phyloP scores from a whole-genome alignment of 1,140 invertebrate species.

The Babylonia areolata region DNA sequence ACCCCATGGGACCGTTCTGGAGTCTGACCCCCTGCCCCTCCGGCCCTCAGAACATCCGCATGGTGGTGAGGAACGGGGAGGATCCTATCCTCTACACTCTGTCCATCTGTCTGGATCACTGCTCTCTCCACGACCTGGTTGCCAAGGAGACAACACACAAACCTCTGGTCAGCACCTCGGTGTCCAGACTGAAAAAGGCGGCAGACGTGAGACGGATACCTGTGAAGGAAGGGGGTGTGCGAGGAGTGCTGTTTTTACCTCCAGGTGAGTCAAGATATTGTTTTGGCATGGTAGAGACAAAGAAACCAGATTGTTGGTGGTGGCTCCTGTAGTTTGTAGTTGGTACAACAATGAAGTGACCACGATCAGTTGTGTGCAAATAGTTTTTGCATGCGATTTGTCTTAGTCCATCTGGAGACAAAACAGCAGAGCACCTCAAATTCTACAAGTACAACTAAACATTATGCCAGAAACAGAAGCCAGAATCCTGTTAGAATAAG shows the following conservation, averaged over 20 bases:
- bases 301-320: too few species aligned
- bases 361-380: too few species aligned
- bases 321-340: too few species aligned
- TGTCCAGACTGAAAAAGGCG: not conserved
- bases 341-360: too few species aligned
- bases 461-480: too few species aligned
- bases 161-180: not conserved
- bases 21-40: slow-evolving; percentile 24
- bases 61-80: slow-evolving; percentile 30
- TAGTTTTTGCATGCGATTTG: too few species aligned
- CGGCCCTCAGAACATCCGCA: slow-evolving; percentile 27
- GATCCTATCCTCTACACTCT: slow-evolving; percentile 3
- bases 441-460: too few species aligned
- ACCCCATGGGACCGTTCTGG: slow-evolving; percentile 32
- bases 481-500: too few species aligned
- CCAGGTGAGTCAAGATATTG: not conserved
- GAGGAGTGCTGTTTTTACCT: slow-evolving; percentile 16
- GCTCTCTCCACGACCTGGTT: not conserved
- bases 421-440: too few species aligned
- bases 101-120: slow-evolving; percentile 17
- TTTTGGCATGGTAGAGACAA: too few species aligned
- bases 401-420: too few species aligned
- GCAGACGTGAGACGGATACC: slow-evolving; percentile 8
- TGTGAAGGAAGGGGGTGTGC: not conserved
- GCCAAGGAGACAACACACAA: not conserved